These are phyloP conservation scores for Aphidoletes aphidimyza DNA, from an alignment of 2,888 invertebrate genomes.

Conservation along the genomic window DNA sequence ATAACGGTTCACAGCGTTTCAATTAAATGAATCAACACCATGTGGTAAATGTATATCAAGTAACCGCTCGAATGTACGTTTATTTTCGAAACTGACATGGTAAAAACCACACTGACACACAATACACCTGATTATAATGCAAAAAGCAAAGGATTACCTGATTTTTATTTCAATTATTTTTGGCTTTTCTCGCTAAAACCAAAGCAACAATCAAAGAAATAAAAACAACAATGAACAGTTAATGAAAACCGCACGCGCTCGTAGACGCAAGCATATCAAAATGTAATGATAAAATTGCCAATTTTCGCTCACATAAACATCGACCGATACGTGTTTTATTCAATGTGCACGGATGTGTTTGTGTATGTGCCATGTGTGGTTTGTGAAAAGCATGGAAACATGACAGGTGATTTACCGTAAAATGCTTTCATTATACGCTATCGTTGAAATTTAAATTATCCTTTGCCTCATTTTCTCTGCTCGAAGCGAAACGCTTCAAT, in stretches of 20 bases:
- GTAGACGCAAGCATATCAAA: conserved; percentile 2
- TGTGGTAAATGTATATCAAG: not conserved
- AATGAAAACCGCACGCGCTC: not conserved
- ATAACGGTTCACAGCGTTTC: not conserved
- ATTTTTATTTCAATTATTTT: conserved; percentile 31
- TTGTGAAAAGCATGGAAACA: not conserved
- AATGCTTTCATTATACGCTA: conserved; percentile 19
- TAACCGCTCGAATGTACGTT: not conserved
- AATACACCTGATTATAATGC: conserved; percentile 36
- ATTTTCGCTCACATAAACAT: not conserved
- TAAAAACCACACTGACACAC: conserved; percentile 10
- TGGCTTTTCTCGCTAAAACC: not conserved
- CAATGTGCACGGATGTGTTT: not conserved
- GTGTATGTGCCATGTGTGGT: too few relatives aligned
- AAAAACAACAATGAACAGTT: not conserved
- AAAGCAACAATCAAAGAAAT: not conserved
- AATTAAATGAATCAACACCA: conserved; percentile 11
- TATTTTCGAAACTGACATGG: not conserved
- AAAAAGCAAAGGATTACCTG: conserved; percentile 8
- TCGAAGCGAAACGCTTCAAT: too few relatives aligned
- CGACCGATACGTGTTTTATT: not conserved
- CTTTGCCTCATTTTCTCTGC: not conserved
- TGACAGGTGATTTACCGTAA: conserved; percentile 31
- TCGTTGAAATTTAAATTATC: conserved; percentile 13
- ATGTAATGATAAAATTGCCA: not conserved